phyloP scores from a whole-genome alignment of 2,888 invertebrate species.

The Dasysyrphus tricinctus region DNA sequence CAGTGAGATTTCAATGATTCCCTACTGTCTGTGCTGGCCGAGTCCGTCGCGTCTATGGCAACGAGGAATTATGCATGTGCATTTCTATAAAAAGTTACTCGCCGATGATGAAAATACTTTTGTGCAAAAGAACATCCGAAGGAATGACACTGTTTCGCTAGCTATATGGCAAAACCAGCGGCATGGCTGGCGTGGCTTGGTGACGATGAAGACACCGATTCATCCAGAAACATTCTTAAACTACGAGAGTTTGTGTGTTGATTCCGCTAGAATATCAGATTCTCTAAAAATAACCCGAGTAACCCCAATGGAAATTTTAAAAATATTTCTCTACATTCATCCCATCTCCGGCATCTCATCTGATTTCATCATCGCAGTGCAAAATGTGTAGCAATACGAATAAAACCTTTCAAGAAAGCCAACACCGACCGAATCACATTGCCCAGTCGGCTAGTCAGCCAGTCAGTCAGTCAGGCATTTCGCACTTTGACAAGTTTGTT shows the following conservation, averaged over 20 bases:
- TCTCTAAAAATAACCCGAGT: slow-evolving; percentile 62
- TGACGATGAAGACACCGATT: slow-evolving; percentile 51
- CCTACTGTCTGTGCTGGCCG: slow-evolving; percentile 56
- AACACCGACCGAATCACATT: not conserved
- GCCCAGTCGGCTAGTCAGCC: not conserved
- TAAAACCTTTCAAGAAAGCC: slow-evolving; percentile 15
- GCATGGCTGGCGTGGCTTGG: not conserved
- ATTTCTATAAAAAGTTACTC: slow-evolving; percentile 33
- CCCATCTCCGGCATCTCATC: slow-evolving; percentile 30
- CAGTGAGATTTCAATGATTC: slow-evolving; percentile 26
- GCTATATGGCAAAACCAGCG: not conserved
- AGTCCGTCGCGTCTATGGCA: slow-evolving; percentile 37
- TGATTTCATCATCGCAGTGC: slow-evolving; percentile 21
- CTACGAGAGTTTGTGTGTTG: slow-evolving; percentile 13
- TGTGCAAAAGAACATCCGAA: slow-evolving; percentile 46
- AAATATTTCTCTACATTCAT: slow-evolving; percentile 49
- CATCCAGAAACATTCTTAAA: slow-evolving; percentile 69
- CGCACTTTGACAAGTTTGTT: slow-evolving; percentile 50
- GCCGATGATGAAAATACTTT: slow-evolving; percentile 59
- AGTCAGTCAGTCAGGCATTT: slow-evolving; percentile 15
- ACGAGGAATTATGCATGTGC: slow-evolving; percentile 55
- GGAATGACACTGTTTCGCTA: not conserved
- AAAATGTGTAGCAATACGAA: slow-evolving; percentile 31
- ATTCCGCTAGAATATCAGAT: slow-evolving; percentile 58
- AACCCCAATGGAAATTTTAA: slow-evolving; percentile 74